Evolutionary conservation across 2,113 vertebrate genomes (phyloP).

Genomic region (Pan troglodytes): DNA sequence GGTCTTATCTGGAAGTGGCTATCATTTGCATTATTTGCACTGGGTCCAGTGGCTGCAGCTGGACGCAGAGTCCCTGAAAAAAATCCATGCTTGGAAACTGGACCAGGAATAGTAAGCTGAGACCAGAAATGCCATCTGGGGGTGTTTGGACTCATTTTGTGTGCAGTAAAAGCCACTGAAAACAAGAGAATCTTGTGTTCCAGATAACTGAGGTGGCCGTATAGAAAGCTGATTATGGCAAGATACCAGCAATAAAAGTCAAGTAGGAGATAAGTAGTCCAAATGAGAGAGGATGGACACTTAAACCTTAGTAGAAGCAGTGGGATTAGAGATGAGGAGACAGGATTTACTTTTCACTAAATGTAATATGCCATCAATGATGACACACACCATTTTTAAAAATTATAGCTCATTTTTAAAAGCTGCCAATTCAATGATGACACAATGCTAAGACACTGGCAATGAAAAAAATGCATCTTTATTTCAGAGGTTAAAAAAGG

Average conservation of each 20-base stretch:
- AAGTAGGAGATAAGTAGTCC: not conserved
- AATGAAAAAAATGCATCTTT: slow-evolving; percentile 29
- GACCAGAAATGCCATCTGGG: not conserved
- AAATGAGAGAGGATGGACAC: not conserved
- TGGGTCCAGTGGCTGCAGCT: not conserved
- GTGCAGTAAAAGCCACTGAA: not conserved
- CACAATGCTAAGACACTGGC: not conserved
- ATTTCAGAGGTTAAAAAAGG: slow-evolving; percentile 21
- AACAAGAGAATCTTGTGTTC: not conserved
- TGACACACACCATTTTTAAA: not conserved
- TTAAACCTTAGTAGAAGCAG: not conserved
- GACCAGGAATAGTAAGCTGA: not conserved
- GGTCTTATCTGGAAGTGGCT: not conserved
- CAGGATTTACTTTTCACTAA: not conserved
- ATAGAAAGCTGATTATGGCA: not conserved
- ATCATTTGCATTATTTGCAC: not conserved
- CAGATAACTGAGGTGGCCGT: not conserved
- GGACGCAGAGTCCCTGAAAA: not conserved
- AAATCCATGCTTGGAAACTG: not conserved
- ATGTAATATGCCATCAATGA: not conserved
- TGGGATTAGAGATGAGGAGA: not conserved
- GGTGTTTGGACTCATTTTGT: not conserved
- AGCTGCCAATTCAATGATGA: slow-evolving; percentile 18
- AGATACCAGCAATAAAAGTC: not conserved
- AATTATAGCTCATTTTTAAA: not conserved